phyloP scores from a whole-genome alignment of 2,888 invertebrate species.

The Cremastinae sp. region DNA sequence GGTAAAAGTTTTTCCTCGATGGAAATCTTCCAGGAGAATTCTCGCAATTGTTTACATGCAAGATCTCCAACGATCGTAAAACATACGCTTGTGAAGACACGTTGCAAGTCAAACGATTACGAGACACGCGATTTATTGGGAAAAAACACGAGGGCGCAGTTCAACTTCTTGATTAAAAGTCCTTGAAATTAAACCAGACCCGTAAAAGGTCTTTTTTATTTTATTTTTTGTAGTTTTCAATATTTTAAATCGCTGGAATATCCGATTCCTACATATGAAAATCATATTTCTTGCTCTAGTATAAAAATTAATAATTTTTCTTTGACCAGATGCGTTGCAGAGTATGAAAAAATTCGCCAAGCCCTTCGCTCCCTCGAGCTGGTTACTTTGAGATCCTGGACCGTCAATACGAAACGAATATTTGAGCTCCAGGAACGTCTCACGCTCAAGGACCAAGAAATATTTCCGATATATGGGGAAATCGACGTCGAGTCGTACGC shows the following conservation, averaged over 20 bases:
- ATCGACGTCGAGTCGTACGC: constrained; percentile 74
- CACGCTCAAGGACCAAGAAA: constrained; percentile 67
- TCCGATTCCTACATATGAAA: neutral
- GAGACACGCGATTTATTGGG: constrained; percentile 30
- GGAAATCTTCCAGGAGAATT: neutral
- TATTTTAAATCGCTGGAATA: neutral
- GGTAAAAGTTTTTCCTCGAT: constrained; percentile 8
- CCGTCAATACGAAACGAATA: constrained; percentile 70
- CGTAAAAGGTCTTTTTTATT: neutral
- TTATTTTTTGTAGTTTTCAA: neutral
- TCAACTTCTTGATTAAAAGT: constrained; percentile 14
- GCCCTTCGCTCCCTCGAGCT: constrained; percentile 70
- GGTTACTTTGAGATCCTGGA: constrained; percentile 69
- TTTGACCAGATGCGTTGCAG: constrained; percentile 66
- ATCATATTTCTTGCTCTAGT: too few species aligned
- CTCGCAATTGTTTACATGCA: constrained; percentile 10
- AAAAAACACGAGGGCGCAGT: neutral
- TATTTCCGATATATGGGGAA: constrained; percentile 69
- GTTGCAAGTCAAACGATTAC: constrained; percentile 26
- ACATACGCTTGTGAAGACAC: neutral
- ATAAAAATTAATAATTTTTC: constrained; percentile 17
- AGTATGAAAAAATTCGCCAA: constrained; percentile 70
- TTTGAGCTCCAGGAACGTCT: constrained; percentile 67
- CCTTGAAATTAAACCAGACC: neutral
- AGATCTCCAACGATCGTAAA: constrained; percentile 20